Base-by-base conservation (phyloP, 2,113 vertebrate genomes). In the Nerophis lumbriciformis region DNA sequence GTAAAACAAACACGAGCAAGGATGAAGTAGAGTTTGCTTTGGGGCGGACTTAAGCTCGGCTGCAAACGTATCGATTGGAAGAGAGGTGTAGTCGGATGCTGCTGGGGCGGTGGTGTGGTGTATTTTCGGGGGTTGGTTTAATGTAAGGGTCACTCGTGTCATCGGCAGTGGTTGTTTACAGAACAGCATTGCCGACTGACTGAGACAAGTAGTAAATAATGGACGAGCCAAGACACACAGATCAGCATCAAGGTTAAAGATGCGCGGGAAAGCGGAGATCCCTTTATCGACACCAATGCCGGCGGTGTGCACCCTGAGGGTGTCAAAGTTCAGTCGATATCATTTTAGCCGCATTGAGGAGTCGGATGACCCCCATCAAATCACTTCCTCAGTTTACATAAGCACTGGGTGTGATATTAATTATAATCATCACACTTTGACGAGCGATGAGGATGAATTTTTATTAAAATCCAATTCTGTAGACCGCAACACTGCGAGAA, bases 121-220 rank as follows among this genome's bases (percentile, higher is more conserved):
- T n/a, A 16, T 61, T 59, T 47, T 45, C 28, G 56, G 36, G 68
- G 58, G 45, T 47, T 62, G 56, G 59, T 67, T 66, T 64, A 69
- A 47, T 70, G 4, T 62, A 69, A 74, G 80, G 83, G 87, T 88
- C 82, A 77, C 61, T 47, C 11, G 63, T 81, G 85, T 89, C 85
- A 85, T 79, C 78, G 77, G 79, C 68, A 65, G 63, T n/a, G 68
- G 66, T 85, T 90, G 87, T 91, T 91, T 91, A 91, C 86, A 76
- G 47, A 72, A 65, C 78, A 75, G 75, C 63, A 69, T 87, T 84
- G 83, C 38, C 44, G 73, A 70, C 81, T 78, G 83, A 83, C 71
- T 70, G 75, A 72, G 81, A 76, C 68, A 67, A 19, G 66, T 60
- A 62, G 73, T 89, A 86, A 89, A 91, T 91, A 90, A 90, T 89